These are phyloP conservation scores for Gymnocephalus cernua DNA, from an alignment of 2,113 vertebrate genomes.

Conservation along the genomic window DNA sequence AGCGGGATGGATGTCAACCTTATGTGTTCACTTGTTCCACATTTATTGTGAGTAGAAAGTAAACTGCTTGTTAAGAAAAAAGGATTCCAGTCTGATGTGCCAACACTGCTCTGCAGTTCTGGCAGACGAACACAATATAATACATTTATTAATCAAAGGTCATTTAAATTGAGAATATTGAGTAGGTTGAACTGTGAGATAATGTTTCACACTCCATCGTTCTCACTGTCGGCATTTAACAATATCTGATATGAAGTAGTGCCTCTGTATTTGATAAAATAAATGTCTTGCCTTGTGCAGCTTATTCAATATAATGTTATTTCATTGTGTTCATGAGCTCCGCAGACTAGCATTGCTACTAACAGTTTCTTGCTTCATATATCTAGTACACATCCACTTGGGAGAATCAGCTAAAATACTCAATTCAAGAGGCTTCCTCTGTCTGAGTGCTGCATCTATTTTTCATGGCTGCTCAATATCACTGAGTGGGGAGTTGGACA, in stretches of 20 bases:
- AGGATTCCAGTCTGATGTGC: constrained; percentile 10
- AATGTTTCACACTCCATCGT: constrained; percentile 8
- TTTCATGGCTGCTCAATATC: constrained; percentile 64
- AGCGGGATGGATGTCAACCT: constrained; percentile 27
- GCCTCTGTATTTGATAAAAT: neutral
- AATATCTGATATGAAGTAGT: neutral
- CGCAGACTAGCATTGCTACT: neutral
- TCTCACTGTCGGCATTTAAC: constrained; percentile 9
- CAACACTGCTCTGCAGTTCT: constrained; percentile 17
- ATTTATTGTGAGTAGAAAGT: constrained; percentile 23
- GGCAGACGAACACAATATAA: constrained; percentile 26
- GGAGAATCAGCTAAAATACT: constrained; percentile 20
- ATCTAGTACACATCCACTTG: constrained; percentile 12
- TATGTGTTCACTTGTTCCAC: constrained; percentile 31
- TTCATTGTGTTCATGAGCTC: neutral
- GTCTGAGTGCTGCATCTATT: constrained; percentile 59
- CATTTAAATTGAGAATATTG: constrained; percentile 12
- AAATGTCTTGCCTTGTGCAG: neutral
- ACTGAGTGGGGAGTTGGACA: constrained; percentile 4
- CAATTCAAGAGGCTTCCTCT: constrained; percentile 26
- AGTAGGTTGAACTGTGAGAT: constrained; percentile 8
- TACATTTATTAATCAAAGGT: constrained; percentile 32
- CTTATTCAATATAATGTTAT: neutral
- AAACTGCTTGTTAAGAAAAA: constrained; percentile 1
- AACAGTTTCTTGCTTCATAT: neutral